These are phyloP conservation scores for Orientallactaga bullata DNA, from an alignment of 2,113 vertebrate genomes.

Conservation along the genomic window DNA sequence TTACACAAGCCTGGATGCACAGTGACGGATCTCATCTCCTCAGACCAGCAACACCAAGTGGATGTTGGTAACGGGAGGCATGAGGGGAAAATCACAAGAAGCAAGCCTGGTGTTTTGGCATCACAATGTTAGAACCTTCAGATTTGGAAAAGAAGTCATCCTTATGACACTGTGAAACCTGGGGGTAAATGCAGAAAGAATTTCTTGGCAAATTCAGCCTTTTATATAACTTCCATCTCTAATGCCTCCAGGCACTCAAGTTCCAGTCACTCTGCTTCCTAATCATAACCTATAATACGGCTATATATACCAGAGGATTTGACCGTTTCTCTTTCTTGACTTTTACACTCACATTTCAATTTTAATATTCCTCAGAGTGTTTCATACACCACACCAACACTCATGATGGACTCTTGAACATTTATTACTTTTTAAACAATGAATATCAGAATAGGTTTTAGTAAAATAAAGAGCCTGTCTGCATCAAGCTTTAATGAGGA, in stretches of 20 bases:
- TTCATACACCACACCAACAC: background rate
- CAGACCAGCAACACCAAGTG: too few species aligned
- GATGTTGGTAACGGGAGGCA: too few species aligned
- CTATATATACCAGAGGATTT: background rate
- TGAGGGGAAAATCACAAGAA: background rate
- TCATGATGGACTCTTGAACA: background rate
- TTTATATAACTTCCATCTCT: too few species aligned
- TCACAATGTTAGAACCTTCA: background rate
- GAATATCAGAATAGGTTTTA: background rate
- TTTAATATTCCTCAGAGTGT: background rate
- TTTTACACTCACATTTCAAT: background rate
- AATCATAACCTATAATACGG: background rate
- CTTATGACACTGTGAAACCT: background rate
- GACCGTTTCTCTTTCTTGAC: background rate
- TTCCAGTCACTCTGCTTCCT: background rate
- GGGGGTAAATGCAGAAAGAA: background rate
- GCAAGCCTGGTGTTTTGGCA: background rate
- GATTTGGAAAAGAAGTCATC: background rate
- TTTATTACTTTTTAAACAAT: slow-evolving; percentile 11
- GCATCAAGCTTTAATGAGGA: background rate
- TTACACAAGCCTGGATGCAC: background rate
- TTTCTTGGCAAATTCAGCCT: background rate
- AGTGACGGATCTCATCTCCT: background rate
- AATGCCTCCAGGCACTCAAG: background rate
- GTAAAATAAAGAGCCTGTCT: background rate